Conservation (phyloP, 2,888 invertebrate species). For the Epicampocera succincta region DNA sequence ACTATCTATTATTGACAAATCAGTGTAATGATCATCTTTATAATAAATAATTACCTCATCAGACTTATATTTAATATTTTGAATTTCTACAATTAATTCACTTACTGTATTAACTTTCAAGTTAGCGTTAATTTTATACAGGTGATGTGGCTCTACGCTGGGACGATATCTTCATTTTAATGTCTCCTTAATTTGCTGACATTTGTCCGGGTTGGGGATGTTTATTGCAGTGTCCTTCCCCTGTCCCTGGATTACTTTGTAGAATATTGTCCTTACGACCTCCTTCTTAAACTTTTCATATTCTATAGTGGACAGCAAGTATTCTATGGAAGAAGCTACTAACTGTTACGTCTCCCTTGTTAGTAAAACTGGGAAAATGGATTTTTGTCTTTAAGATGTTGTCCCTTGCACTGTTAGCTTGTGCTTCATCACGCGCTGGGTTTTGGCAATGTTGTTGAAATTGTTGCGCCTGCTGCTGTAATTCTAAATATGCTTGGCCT, state of each 20-base stretch:
- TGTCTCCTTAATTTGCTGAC: neutral
- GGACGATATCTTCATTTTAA: too few relatives aligned
- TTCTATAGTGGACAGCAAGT: neutral
- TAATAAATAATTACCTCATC: too few relatives aligned
- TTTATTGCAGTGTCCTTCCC: neutral
- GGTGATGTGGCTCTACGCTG: too few relatives aligned
- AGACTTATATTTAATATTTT: neutral
- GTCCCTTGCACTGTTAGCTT: too few relatives aligned
- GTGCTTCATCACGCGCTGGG: too few relatives aligned
- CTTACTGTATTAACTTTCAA: slow-evolving; percentile 2
- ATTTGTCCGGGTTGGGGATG: neutral
- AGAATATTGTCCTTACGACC: neutral
- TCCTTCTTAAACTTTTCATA: neutral
- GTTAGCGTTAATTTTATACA: too few relatives aligned
- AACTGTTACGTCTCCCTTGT: too few relatives aligned
- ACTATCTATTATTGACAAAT: slow-evolving; percentile 30
- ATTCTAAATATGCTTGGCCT: too few relatives aligned
- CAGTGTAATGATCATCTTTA: neutral
- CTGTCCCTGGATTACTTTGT: neutral
- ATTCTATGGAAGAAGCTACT: neutral
- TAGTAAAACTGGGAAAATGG: too few relatives aligned
- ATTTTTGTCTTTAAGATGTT: too few relatives aligned
- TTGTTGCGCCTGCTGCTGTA: too few relatives aligned
- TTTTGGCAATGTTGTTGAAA: too few relatives aligned
- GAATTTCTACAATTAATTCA: slow-evolving; percentile 49